Conservation (phyloP, 2,888 invertebrate species). For the Myathropa florea region DNA sequence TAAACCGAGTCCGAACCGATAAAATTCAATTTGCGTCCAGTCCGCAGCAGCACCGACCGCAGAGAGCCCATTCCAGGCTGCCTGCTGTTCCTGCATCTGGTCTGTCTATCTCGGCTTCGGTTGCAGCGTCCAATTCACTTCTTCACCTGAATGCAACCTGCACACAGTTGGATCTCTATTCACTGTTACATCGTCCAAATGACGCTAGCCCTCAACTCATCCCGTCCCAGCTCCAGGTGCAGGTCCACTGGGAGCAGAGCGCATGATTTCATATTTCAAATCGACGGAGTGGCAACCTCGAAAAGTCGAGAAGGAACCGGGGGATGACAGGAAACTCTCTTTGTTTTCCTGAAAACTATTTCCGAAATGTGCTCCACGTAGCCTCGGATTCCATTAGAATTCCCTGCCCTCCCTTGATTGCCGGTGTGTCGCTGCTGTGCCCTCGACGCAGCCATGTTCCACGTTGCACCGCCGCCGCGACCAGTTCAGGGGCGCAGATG, state of each 20-base stretch:
- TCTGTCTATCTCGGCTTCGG: not conserved
- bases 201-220: not conserved
- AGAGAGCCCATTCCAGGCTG: conserved; percentile 35
- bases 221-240: no score
- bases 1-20: conserved; percentile 47
- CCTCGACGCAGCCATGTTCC: not conserved
- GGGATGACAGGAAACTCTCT: conserved; percentile 42
- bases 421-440: not conserved
- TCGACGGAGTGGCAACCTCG: not conserved
- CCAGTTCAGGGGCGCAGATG: not conserved
- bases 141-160: conserved; percentile 3
- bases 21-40: conserved; percentile 63
- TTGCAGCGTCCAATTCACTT: not conserved
- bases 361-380: conserved; percentile 47
- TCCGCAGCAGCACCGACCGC: conserved; percentile 22
- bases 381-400: conserved; percentile 39
- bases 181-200: conserved; percentile 30
- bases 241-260: not conserved
- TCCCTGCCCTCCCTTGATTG: not conserved
- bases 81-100: conserved; percentile 14
- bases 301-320: conserved; percentile 2
- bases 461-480: not conserved
- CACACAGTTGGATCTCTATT: conserved; percentile 49
- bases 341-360: conserved; percentile 42
- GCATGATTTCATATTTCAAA: conserved; percentile 39